Evolutionary conservation across 2,888 invertebrate species (phyloP).

Genomic region (Drosophila algonquin): DNA sequence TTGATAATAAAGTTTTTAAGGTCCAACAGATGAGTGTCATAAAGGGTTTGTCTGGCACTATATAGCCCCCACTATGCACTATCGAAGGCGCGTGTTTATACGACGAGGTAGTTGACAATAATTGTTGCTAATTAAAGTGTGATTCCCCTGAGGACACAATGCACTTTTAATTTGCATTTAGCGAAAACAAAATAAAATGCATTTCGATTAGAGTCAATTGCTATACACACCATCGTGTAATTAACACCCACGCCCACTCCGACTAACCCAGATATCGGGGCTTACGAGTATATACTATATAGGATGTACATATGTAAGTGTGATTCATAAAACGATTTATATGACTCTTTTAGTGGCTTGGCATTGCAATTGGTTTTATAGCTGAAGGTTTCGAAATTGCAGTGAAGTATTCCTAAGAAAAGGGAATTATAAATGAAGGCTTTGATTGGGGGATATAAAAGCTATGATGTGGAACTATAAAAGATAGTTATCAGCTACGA

Average conservation of each 20-base stretch:
- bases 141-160: neutral
- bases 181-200: conserved; percentile 10
- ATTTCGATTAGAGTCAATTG: conserved; percentile 15
- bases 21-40: no score
- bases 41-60: neutral
- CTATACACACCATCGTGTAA: conserved; percentile 12
- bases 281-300: neutral
- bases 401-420: neutral
- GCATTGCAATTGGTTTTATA: conserved; percentile 6
- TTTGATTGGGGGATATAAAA: neutral
- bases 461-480: neutral
- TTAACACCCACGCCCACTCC: conserved; percentile 22
- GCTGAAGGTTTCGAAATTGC: conserved; percentile 3
- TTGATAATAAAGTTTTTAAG: no score
- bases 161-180: conserved; percentile 5
- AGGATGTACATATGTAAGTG: no score
- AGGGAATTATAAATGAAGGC: neutral
- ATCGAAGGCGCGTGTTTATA: neutral
- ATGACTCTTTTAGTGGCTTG: conserved; percentile 9
- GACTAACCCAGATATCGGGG: neutral
- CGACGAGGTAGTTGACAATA: neutral
- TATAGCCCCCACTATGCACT: neutral
- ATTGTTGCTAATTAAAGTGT: conserved; percentile 2
- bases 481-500: neutral
- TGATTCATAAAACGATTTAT: conserved; percentile 25